Percentiles rank a stretch among this genome's conserved stretches.
These are phyloP conservation scores for Thamnophis elegans DNA, from an alignment of 2,797 vertebrate species.

Conservation along the genomic window DNA sequence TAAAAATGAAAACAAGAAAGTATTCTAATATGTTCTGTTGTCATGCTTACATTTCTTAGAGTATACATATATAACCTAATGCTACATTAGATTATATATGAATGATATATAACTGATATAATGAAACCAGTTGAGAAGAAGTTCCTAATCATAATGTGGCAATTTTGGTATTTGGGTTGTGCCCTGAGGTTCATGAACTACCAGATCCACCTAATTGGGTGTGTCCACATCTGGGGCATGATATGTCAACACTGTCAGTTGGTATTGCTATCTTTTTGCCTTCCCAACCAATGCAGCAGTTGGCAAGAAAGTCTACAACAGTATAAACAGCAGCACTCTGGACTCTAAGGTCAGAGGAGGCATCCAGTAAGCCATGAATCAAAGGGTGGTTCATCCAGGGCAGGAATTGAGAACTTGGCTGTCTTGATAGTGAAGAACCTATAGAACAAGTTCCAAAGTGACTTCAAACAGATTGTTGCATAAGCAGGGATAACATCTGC, in stretches of 20 bases:
- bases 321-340: not conserved
- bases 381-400: not conserved
- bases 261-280: not conserved
- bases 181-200: not conserved
- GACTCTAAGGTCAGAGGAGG: not conserved
- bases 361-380: not conserved
- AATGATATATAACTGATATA: too few species aligned
- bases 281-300: not conserved
- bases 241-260: not conserved
- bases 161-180: not conserved
- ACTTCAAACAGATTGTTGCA: not conserved
- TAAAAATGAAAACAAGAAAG: conserved; percentile 19
- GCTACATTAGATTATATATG: too few species aligned
- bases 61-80: too few species aligned
- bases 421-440: not conserved
- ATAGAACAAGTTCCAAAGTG: not conserved
- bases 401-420: not conserved
- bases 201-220: not conserved
- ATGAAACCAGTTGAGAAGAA: not conserved
- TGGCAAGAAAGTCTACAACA: not conserved
- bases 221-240: not conserved
- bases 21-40: conserved; percentile 50
- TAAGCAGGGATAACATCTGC: not conserved
- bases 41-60: conserved; percentile 63
- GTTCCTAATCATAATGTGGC: not conserved